Base-by-base conservation (phyloP, 2,113 vertebrate species). In the Megaceryle torquata region DNA sequence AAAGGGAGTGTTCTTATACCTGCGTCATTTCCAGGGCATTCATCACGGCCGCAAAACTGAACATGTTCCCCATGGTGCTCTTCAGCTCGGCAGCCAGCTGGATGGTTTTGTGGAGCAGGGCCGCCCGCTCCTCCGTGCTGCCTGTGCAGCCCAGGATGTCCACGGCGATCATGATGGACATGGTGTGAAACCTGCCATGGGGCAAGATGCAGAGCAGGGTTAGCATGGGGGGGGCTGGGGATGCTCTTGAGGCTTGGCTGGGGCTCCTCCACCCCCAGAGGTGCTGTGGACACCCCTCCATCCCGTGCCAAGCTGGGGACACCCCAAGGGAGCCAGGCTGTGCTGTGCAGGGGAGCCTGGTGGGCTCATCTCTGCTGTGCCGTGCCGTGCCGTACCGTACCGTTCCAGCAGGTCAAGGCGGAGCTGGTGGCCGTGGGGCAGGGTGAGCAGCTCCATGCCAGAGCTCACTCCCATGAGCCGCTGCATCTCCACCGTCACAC, bases 91-190 rank as follows among this genome's bases (percentile, higher is more conserved):
- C 99, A 0, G 99, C 99, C 97, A 99, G 96, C 93, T 99, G 99
- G 96, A 99, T 99, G 97, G 99, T 99, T 97, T 99, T 99, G 96
- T 99, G 98, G 29, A 99, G 99, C 56, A 99, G 98, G 6, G 98
- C 98, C 0, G 99, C 99, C 39, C 99, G 96, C 96, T 99, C 99
- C 96, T 99, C 99, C 0, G 97, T 99, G 59, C 98, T 99, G 61
- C 99, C 99, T 0, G 99, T 99, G 82, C 99, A 99, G 95, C 99
- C 99, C 81, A 99, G 97, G 93, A 99, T 99, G 94, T 99, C 99
- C 96, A 99, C 99, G 0, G 99, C 99, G 43, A 99, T 99, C 99
- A 99, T 99, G 95, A 99, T 99, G 72, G 99, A 99, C 99, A 99
- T 99, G 95, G 99, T 99, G 97, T 99, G 99, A 96, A 99, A 99